phyloP scores from a whole-genome alignment of 2,888 invertebrate species.

The Bellardia bayeri region DNA sequence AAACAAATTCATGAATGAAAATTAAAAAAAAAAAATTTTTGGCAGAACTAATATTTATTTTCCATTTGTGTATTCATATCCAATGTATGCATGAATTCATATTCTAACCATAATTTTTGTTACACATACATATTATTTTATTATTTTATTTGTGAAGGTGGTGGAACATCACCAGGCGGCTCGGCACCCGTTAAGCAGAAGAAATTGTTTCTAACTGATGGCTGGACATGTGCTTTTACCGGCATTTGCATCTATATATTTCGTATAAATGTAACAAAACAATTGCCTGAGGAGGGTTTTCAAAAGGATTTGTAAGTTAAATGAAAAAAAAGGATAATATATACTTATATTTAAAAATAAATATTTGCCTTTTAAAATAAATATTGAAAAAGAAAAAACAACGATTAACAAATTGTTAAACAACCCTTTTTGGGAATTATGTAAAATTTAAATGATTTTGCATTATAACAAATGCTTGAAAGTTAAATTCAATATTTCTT shows the following conservation, averaged over 20 bases:
- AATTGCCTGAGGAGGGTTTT: slow-evolving; percentile 96
- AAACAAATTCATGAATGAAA: slow-evolving; percentile 4
- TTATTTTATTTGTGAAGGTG: slow-evolving; percentile 16
- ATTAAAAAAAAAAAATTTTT: slow-evolving; percentile 8
- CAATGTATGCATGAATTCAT: slow-evolving; percentile 29
- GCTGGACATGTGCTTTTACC: slow-evolving; percentile 91
- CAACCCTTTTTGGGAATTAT: neutral
- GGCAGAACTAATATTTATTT: slow-evolving; percentile 44
- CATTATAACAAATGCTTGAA: neutral
- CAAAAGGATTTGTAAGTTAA: slow-evolving; percentile 90
- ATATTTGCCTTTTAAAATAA: slow-evolving; percentile 10
- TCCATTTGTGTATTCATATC: slow-evolving; percentile 32
- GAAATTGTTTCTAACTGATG: slow-evolving; percentile 93
- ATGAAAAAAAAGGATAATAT: neutral
- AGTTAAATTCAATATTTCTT: neutral
- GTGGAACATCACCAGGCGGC: slow-evolving; percentile 83
- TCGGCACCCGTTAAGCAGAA: slow-evolving; percentile 86
- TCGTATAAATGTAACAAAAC: slow-evolving; percentile 92
- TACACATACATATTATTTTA: neutral
- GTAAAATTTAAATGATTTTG: neutral
- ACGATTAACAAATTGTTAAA: slow-evolving; percentile 10
- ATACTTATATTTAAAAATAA: slow-evolving; percentile 3
- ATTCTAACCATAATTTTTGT: slow-evolving; percentile 27
- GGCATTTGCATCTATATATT: slow-evolving; percentile 95
- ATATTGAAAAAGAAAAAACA: slow-evolving; percentile 12